A percentile compares a stretch with the other conserved stretches of the same genome.
Conservation (phyloP, 1,140 invertebrate species). For the Acromyrmex charruanus region DNA sequence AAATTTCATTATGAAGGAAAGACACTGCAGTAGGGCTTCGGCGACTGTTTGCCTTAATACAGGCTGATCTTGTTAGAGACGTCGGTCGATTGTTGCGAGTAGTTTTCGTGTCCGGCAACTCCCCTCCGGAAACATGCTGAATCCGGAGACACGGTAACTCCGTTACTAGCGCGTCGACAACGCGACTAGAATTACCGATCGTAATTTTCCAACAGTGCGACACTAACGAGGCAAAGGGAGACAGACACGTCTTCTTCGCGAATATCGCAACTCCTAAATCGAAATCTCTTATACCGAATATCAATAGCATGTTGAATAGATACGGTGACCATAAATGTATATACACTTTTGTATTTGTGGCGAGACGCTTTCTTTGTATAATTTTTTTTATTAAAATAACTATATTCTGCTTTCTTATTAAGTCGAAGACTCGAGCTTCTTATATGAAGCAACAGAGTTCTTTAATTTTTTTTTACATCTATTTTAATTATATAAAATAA, state of each 20-base stretch:
- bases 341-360: neutral
- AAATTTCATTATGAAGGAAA: constrained; percentile 31
- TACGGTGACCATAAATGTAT: neutral
- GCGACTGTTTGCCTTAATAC: constrained; percentile 38
- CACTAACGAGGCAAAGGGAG: constrained; percentile 39
- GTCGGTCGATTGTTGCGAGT: constrained; percentile 41
- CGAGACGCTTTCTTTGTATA: neutral
- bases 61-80: constrained; percentile 32
- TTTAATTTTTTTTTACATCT: neutral
- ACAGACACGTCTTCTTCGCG: constrained; percentile 50
- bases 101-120: constrained; percentile 40
- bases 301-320: constrained; percentile 16
- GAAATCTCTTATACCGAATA: constrained; percentile 42
- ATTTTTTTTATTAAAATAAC: neutral
- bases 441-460: neutral
- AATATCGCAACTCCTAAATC: constrained; percentile 26
- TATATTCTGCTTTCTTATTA: neutral
- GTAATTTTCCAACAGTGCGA: constrained; percentile 34
- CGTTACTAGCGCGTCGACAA: constrained; percentile 50
- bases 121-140: constrained; percentile 32
- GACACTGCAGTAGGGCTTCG: neutral
- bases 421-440: neutral
- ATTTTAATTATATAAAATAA: neutral
- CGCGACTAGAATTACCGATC: constrained; percentile 53
- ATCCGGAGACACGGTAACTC: constrained; percentile 40